Percentiles rank a stretch among this genome's conserved stretches.
These are phyloP conservation scores for Nasonia giraulti DNA, from an alignment of 1,140 invertebrate genomes.

Conservation along the genomic window DNA sequence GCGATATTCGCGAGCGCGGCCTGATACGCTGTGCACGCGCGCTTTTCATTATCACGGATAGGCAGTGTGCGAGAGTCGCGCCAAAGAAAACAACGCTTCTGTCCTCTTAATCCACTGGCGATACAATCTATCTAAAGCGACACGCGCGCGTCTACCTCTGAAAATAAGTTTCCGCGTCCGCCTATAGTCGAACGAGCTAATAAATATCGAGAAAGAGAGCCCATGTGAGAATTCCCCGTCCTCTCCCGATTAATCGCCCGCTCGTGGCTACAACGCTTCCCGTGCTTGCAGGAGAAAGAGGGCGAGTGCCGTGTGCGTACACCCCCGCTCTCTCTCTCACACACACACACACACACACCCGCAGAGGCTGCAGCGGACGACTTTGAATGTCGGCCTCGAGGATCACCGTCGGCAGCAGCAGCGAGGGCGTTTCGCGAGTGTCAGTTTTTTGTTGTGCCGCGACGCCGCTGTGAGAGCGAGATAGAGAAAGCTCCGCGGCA, in stretches of 20 bases:
- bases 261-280: not conserved
- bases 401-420: not conserved
- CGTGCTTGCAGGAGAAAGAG: conserved; percentile 7
- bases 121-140: not conserved
- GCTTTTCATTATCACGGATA: not conserved
- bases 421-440: too few relatives aligned
- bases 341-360: not conserved
- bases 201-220: not conserved
- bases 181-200: not conserved
- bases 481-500: not conserved
- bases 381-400: not conserved
- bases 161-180: not conserved
- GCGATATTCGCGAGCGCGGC: too few relatives aligned
- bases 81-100: not conserved
- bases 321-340: not conserved
- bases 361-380: too few relatives aligned
- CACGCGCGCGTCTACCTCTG: not conserved
- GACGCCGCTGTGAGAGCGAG: too few relatives aligned
- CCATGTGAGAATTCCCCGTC: not conserved
- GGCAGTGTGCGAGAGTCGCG: not conserved
- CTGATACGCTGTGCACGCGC: too few relatives aligned
- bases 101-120: not conserved
- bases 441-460: too few relatives aligned
- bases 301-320: not conserved
- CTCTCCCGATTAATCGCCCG: not conserved